A percentile compares a stretch with the other conserved stretches of the same genome.
Conservation (phyloP, 1,140 invertebrate genomes). For the Drosophila sp. region DNA sequence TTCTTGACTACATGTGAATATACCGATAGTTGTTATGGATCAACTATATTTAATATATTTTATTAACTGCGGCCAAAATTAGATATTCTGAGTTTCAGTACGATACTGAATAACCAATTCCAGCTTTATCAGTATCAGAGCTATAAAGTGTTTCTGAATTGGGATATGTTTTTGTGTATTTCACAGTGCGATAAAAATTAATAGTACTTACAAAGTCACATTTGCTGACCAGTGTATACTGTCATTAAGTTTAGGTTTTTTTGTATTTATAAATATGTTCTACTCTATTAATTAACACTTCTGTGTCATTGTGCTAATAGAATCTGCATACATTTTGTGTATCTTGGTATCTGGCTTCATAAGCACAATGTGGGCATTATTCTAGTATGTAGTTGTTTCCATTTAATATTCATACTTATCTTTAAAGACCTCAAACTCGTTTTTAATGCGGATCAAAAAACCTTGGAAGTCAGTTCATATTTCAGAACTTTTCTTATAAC, state of each 20-base stretch:
- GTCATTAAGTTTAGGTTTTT: neutral
- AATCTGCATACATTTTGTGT: neutral
- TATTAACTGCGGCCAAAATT: no score
- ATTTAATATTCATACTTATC: constrained; percentile 39
- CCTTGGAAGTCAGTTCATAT: constrained; percentile 35
- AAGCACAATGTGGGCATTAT: neutral
- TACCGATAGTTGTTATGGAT: no score
- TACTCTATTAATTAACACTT: neutral
- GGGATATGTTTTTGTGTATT: no score
- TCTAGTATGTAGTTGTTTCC: constrained; percentile 2
- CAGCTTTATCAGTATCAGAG: no score
- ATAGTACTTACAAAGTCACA: no score
- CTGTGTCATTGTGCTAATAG: neutral
- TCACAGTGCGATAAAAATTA: no score
- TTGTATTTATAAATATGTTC: neutral
- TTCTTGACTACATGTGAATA: no score
- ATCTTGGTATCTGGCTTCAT: neutral
- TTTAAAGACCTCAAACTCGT: constrained; percentile 31
- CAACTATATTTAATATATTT: no score
- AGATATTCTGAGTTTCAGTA: no score
- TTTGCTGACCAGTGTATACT: no score
- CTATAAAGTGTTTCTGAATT: no score
- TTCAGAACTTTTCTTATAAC: constrained; percentile 23
- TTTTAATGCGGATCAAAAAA: constrained; percentile 51
- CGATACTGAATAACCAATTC: no score